These are phyloP conservation scores for Bolinopsis microptera DNA, from an alignment of 37 sponge, comb jelly and placozoan genomes.

Conservation along the genomic window DNA sequence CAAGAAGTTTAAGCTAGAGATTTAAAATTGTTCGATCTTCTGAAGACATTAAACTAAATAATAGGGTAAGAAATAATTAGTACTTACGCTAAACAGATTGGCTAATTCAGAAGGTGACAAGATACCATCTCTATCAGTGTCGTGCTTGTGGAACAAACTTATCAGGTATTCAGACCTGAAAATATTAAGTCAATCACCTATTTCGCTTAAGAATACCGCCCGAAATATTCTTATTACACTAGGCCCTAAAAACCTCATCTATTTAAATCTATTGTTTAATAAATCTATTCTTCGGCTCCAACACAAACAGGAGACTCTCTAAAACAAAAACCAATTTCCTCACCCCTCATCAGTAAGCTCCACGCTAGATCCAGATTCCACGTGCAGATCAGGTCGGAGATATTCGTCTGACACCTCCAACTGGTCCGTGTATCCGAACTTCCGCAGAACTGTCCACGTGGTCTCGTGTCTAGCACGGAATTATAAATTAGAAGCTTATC, in stretches of 20 bases:
- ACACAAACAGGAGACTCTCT: too few relatives aligned
- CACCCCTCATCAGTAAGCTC: conserved; percentile 55
- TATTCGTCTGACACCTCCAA: conserved; percentile 71
- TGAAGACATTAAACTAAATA: too few relatives aligned
- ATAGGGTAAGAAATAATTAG: too few relatives aligned
- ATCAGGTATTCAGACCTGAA: conserved; percentile 76
- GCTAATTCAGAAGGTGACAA: conserved; percentile 48
- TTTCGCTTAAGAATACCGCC: too few relatives aligned
- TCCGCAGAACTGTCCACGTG: conserved; percentile 94
- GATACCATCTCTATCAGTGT: conserved; percentile 63
- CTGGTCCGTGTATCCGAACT: conserved; percentile 91
- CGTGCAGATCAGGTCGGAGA: background rate
- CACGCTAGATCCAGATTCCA: conserved; percentile 2
- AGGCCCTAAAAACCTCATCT: background rate
- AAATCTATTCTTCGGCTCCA: too few relatives aligned
- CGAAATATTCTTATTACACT: background rate
- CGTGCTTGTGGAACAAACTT: conserved; percentile 82
- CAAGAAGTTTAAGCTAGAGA: too few relatives aligned
- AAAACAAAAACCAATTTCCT: background rate
- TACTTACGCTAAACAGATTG: conserved; percentile 55
- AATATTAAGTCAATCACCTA: too few relatives aligned
- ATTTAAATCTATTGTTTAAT: too few relatives aligned
- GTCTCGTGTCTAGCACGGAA: conserved; percentile 81
- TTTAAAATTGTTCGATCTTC: too few relatives aligned
- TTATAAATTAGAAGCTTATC: too few relatives aligned